Conservation (phyloP, 2,888 invertebrate species). For the Nemurella pictetii region DNA sequence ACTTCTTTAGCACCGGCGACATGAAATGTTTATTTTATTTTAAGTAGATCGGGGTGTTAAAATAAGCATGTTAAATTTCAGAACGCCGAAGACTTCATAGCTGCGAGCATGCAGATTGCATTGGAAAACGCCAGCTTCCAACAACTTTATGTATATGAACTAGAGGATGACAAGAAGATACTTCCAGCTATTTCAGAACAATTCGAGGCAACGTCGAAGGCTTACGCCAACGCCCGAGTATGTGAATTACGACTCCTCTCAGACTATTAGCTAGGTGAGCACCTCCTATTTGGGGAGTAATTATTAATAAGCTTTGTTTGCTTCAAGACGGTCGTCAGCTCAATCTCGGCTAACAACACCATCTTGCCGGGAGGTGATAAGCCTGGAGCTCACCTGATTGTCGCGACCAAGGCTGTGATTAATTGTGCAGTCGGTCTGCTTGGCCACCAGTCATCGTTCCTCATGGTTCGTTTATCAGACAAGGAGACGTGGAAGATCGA, state of each 20-base stretch:
- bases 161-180: not conserved
- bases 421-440: not conserved
- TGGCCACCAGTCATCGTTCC: not conserved
- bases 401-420: conserved; percentile 8
- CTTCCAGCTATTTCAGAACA: not conserved
- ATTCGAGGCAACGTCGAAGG: conserved; percentile 6
- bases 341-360: not conserved
- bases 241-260: not conserved
- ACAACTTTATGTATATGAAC: not conserved
- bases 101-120: conserved; percentile 30
- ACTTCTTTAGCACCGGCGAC: too few species aligned
- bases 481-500: conserved; percentile 16
- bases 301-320: not conserved
- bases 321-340: not conserved
- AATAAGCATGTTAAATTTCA: conserved; percentile 21
- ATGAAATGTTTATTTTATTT: too few species aligned
- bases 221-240: not conserved
- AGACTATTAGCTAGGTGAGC: not conserved
- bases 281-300: not conserved
- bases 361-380: not conserved
- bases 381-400: not conserved
- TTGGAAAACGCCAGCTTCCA: conserved; percentile 26
- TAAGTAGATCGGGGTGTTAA: too few species aligned
- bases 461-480: not conserved
- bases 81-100: conserved; percentile 29